Evolutionary conservation across 1,140 invertebrate genomes (phyloP), one percentile per base, ranked within the genome.

Genomic region (Berghia stephanieae): DNA sequence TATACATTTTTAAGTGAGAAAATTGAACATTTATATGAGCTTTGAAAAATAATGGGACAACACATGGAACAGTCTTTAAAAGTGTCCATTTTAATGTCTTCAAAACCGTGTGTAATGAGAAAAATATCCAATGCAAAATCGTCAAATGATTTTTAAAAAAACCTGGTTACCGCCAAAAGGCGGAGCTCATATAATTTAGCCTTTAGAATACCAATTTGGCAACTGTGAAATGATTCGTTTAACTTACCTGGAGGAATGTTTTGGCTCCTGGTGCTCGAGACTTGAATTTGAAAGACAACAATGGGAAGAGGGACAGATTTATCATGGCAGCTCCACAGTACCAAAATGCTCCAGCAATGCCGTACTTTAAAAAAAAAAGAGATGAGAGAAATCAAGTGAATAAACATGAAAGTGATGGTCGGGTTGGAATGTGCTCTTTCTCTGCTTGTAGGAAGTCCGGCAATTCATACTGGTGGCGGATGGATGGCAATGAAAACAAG

Each of bases 321-420:
- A 86, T 77, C 46, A 84, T 83, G 4, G 86, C 87, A 10, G 88
- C 88, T 13, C 83, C 82, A 31, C 85, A 86, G 77, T 89, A 89
- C 88, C 87, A 89, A 77, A 88, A 88, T 8, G 86, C 81, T 16
- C 88, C 88, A 49, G 86, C 85, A 13, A 89, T 84, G 49, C 88
- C 88, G 78, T 83, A 85, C 85, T 88, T 77, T 43, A 78, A 79
- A 67, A 69, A 31, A 18, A 74, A 27, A 36, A n/a, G 5, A 71
- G 8, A 1, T 66, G n/a, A 13, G n/a, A 49, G n/a, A 49, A 13
- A 49, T 13, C 46, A 49, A 13, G 13, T 49, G n/a, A 49, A 49
- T n/a, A n/a, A 49, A n/a, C n/a, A n/a, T n/a, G n/a, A n/a, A n/a
- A n/a, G n/a, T n/a, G n/a, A n/a, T n/a, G n/a, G n/a, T n/a, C n/a